Conservation (phyloP, 1,140 invertebrate genomes). For the Cherax quadricarinatus region DNA sequence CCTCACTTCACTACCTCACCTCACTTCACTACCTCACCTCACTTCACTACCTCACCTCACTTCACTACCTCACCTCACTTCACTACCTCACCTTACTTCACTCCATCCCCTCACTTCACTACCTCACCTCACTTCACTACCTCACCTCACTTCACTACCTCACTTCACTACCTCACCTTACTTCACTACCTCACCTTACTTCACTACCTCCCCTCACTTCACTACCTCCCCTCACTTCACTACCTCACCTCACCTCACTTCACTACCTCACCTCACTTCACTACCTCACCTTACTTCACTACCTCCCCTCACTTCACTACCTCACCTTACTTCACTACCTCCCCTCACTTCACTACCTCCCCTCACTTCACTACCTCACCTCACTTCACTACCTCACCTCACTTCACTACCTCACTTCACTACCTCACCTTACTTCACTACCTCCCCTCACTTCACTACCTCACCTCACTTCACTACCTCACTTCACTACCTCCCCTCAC, state of each 20-base stretch:
- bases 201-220: neutral
- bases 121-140: neutral
- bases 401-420: neutral
- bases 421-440: neutral
- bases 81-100: no score
- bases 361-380: neutral
- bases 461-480: neutral
- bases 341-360: neutral
- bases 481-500: neutral
- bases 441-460: neutral
- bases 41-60: neutral
- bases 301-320: neutral
- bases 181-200: neutral
- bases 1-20: neutral
- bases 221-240: no score
- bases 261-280: neutral
- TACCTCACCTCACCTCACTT: neutral
- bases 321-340: neutral
- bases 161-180: neutral
- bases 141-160: neutral
- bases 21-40: no score
- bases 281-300: neutral
- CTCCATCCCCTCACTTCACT: neutral
- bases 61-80: neutral
- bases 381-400: neutral